Evolutionary conservation across 2,113 vertebrate species (phyloP), one percentile per base, ranked within the genome.

Genomic region (Gallinago paraguaiae): DNA sequence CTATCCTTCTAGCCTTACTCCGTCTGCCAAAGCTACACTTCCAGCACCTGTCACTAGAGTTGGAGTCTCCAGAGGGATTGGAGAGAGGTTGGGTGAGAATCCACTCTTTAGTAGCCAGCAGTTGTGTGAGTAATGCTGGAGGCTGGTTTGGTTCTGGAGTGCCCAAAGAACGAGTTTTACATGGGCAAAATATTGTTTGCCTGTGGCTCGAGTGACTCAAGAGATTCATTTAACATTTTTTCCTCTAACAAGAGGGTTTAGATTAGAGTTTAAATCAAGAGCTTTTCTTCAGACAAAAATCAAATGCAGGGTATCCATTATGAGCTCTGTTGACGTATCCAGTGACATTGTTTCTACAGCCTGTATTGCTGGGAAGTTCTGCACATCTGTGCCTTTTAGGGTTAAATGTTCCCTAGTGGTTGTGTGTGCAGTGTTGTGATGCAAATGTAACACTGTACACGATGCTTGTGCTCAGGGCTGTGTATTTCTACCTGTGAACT

Each of bases 261-360:
- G 28, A 39, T 67, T 6, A 6, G 11, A 6, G 43, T 48, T 85
- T 48, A 23, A 57, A 64, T 7, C 0, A 1, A 41, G 67, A 88
- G 37, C n/a, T 80, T 30, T 64, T 79, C 48, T 24, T 45, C 35
- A 6, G 71, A 48, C 64, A 70, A 6, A 45, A 61, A 64, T 50
- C n/a, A 41, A 24, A 7, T 2, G 5, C 0, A 1, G 25, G 9
- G 8, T 28, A 6, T 64, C 18, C 13, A 1, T 30, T 33, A 1
- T 10, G 43, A 43, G 20, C 48, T 70, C 33, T 6, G 5, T 6
- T 77, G 28, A 12, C 13, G 20, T 16, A 45, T 11, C 35, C 53
- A 43, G 74, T 20, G 50, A 4, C 8, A 0, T 4, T 27, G 6
- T 16, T 33, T 41, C 57, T 16, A 0, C 22, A 59, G 57, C 56